Base-by-base conservation (phyloP, 2,797 vertebrate genomes). In the Octomys mimax region DNA sequence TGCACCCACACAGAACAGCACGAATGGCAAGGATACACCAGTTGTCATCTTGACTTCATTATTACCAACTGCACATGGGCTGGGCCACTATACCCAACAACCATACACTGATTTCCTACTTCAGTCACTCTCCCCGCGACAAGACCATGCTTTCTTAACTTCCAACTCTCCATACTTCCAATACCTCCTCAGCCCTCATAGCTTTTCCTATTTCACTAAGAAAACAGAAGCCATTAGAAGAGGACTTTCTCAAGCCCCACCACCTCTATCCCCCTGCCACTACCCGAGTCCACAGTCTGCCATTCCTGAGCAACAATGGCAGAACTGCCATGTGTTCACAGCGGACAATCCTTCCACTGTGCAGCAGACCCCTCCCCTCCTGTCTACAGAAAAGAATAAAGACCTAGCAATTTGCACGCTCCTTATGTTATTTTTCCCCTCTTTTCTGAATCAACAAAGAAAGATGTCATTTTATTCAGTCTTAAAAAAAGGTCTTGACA, bases 121-220 rank as follows among this genome's bases (percentile, higher is more conserved):
- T 73, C 28, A 18, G 36, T 83, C 52, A 62, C 4, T 79, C 54
- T 78, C 79, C 49, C 28, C 49, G 46, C 57, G 5, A 9, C 21
- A 26, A 14, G 0, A 75, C 64, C 52, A 49, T 57, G 19, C 14
- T 81, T 70, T 77, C 87, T 59, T 61, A 87, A 22, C 73, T 54
- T 54, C 64, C 57, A 2, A 2, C 13, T 49, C 46, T 93, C 28
- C 77, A 68, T 21, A 77, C 28, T 91, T 93, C 10, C 6, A 83
- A 21, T 16, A 70, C 24, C 86, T 90, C 31, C 19, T 6, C 13
- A 57, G 62, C 33, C 46, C 75, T 92, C 73, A 87, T 1, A 59
- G n/a, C 46, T 83, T 57, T 86, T 57, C 0, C 79, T 83, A n/a
- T 57, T 89, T 85, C 73, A 66, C 80, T 59, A 80, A 84, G 64